These are phyloP conservation scores for Bubo bubo DNA, from an alignment of 2,113 vertebrate species.

Conservation along the genomic window DNA sequence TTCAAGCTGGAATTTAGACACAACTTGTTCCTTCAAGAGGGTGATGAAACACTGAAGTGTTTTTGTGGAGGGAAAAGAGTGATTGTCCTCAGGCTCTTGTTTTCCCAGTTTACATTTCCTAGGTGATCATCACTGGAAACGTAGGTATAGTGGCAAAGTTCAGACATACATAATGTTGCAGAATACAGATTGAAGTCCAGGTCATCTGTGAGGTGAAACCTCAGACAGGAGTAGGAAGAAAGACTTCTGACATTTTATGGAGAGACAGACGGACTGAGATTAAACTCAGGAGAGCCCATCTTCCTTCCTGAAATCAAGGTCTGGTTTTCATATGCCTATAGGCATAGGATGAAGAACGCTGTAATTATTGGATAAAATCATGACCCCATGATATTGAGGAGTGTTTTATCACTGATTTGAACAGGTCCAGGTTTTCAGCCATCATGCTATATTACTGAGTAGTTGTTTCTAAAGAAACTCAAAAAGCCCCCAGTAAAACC, in stretches of 20 bases:
- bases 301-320: background rate
- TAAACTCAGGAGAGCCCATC: background rate
- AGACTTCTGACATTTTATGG: background rate
- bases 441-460: background rate
- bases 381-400: background rate
- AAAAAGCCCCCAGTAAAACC: accelerated
- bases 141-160: background rate
- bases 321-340: background rate
- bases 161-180: background rate
- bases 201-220: background rate
- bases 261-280: background rate
- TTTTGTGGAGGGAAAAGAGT: background rate
- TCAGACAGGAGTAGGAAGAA: background rate
- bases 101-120: background rate
- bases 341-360: background rate
- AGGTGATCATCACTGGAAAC: background rate
- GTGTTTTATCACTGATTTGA: background rate
- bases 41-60: background rate
- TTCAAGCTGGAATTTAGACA: background rate
- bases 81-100: background rate
- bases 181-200: background rate
- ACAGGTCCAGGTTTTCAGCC: background rate
- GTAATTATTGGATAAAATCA: background rate
- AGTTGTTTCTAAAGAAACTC: background rate
- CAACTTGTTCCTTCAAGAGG: background rate